Base-by-base conservation (phyloP, 1,140 invertebrate species). In the Schlechtendalia chinensis region DNA sequence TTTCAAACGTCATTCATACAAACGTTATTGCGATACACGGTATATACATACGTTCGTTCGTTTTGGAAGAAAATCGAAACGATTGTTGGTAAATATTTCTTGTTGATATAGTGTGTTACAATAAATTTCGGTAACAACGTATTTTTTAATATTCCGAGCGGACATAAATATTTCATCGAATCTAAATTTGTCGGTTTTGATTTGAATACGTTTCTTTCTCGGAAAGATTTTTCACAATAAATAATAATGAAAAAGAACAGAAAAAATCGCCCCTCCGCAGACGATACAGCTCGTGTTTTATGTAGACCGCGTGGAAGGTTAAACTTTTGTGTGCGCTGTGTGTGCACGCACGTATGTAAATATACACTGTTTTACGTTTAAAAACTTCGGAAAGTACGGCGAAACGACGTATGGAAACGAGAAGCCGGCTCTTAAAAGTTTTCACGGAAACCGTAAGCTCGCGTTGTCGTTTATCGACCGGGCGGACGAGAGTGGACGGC, bases 381-480 rank as follows among this genome's bases (percentile, higher is more conserved):
- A 10, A 29, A 72, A 72, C 50, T 54, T 72, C 24, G 12, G 54
- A 19, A 53, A 53, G 69, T 72, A 72, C 54, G 24, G 69, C 29
- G 29, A 72, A 72, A 53, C 24, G 45, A 72, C n/a, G 69, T 54
- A 54, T 54, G 69, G 69, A 72, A 29, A 53, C 29, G 27, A 29
- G 69, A 72, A 72, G 50, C 27, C 24, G 17, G 10, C 24, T 72
- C 29, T 72, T 54, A 72, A 54, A 72, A 54, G 69, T 72, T 72
- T 72, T 29, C 12, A 53, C 4, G 27, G 50, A 72, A 72, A 72
- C 24, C n/a, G 29, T 72, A 72, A 54, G 29, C 27, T 63, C 19
- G 69, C 54, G 53, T 53, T 72, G 69, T 50, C 67, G 17, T 50
- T 47, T 69, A 69, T 69, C 22, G 67, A 69, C 67, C n/a, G 14